A percentile compares a stretch with the other conserved stretches of the same genome.
Conservation (phyloP, 2,113 vertebrate genomes). For the Hippolais icterina region DNA sequence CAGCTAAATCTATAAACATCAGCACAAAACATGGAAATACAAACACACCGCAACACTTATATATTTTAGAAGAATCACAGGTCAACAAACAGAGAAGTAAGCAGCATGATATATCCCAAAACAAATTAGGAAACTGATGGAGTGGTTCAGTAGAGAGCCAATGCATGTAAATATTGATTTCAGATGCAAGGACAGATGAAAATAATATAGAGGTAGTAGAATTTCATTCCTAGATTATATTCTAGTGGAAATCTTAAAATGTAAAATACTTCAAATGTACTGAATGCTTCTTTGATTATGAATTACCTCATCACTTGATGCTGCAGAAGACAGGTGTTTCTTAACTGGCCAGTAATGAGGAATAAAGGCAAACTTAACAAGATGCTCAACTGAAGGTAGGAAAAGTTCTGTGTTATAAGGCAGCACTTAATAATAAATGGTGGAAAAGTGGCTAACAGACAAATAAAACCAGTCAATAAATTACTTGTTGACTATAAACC, state of each 20-base stretch:
- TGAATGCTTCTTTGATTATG: not conserved
- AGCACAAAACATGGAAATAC: no score
- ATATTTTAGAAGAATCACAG: not conserved
- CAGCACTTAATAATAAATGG: not conserved
- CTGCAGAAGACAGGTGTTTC: not conserved
- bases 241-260: not conserved
- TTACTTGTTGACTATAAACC: not conserved
- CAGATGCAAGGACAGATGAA: not conserved
- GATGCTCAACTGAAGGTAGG: not conserved
- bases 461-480: not conserved
- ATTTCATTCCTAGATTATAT: not conserved
- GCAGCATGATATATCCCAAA: not conserved
- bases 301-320: not conserved
- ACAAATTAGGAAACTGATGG: not conserved
- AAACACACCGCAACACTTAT: no score
- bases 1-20: no score
- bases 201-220: not conserved
- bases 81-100: not conserved
- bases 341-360: not conserved
- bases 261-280: not conserved
- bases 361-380: not conserved
- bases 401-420: not conserved
- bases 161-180: not conserved
- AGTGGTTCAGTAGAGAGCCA: not conserved
- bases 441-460: not conserved